Conservation (phyloP, 2,113 vertebrate genomes). For the Salvelinus sp. region DNA sequence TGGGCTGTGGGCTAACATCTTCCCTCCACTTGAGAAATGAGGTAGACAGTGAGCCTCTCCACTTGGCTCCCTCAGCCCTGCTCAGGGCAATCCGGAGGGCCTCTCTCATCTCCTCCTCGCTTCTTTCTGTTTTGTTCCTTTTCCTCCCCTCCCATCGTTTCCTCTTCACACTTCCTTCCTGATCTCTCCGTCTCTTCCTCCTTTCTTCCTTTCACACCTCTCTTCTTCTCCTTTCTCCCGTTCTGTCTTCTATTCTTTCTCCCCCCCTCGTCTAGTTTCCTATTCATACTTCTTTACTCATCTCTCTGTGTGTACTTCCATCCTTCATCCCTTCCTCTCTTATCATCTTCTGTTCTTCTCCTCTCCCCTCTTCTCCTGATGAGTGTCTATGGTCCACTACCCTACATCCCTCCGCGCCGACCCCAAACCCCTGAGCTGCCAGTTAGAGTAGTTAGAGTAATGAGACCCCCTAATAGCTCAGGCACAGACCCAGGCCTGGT, state of each 20-base stretch:
- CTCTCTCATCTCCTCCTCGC: neutral
- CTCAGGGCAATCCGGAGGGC: too few species aligned
- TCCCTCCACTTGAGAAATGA: neutral
- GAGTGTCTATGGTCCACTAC: neutral
- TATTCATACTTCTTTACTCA: neutral
- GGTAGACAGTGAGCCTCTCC: neutral
- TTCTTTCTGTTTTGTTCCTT: neutral
- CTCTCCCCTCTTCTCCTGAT: neutral
- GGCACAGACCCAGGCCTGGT: too few species aligned
- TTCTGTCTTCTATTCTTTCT: neutral
- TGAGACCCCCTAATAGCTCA: neutral
- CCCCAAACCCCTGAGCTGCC: neutral
- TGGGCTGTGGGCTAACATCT: too few species aligned
- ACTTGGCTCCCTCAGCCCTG: too few species aligned
- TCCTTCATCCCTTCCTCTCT: too few species aligned
- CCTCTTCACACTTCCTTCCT: neutral
- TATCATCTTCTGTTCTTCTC: neutral
- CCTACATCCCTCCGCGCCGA: neutral
- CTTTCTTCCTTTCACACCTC: neutral
- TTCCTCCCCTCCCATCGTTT: neutral
- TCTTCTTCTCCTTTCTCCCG: neutral
- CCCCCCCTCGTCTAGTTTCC: neutral
- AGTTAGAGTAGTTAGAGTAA: neutral
- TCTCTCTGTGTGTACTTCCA: neutral
- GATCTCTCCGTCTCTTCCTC: neutral